Percentiles rank a stretch among this genome's conserved stretches.
phyloP scores from a whole-genome alignment of 2,797 vertebrate species.

The Kryptolebias ocellatus region DNA sequence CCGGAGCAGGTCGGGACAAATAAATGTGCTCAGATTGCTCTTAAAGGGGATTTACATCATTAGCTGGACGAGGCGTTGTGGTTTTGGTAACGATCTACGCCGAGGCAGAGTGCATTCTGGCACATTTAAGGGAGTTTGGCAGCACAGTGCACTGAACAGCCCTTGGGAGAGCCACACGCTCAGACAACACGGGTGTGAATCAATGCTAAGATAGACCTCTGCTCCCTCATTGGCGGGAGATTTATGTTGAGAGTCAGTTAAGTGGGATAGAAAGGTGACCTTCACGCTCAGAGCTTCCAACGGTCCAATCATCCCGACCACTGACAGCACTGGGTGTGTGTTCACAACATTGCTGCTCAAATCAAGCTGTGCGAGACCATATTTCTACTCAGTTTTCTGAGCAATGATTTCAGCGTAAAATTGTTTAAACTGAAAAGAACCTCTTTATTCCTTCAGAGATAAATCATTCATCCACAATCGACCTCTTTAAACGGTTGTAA shows the following conservation, averaged over 20 bases:
- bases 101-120: constrained; percentile 53
- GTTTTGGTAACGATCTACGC: constrained; percentile 47
- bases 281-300: constrained; percentile 45
- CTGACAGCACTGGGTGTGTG: constrained; percentile 25
- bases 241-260: constrained; percentile 66
- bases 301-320: constrained; percentile 40
- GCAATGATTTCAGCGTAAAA: constrained; percentile 38
- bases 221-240: constrained; percentile 45
- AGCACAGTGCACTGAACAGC: constrained; percentile 41
- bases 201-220: constrained; percentile 46
- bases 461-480: constrained; percentile 73
- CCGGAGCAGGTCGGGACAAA: constrained; percentile 35
- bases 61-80: constrained; percentile 45
- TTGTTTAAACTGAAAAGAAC: constrained; percentile 23
- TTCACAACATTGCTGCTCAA: constrained; percentile 25
- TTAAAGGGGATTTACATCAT: constrained; percentile 47
- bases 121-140: constrained; percentile 62
- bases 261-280: constrained; percentile 63
- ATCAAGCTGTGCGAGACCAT: constrained; percentile 19
- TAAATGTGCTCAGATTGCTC: constrained; percentile 35
- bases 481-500: constrained; percentile 76
- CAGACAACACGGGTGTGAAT: constrained; percentile 52
- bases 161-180: constrained; percentile 51
- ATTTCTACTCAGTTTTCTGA: constrained; percentile 35
- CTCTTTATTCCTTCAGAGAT: constrained; percentile 48